Evolutionary conservation across 53 echinoderm and acorn worm species (phyloP).

Genomic region (Mesocentrotus franciscanus): DNA sequence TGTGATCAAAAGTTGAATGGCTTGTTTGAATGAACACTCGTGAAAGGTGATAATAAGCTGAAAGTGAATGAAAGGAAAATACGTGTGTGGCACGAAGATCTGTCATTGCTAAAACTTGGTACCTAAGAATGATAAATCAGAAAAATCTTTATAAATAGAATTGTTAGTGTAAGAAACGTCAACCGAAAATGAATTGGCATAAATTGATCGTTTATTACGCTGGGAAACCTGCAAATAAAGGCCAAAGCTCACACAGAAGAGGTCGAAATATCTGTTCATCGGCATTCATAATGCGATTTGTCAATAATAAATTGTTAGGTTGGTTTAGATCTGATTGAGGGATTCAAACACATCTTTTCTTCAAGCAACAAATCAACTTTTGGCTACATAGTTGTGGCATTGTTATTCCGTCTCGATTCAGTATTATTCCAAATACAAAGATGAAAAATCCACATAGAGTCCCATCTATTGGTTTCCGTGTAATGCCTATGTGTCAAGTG

Average conservation of each 20-base stretch:
- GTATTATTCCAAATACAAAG: background rate
- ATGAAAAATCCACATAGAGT: background rate
- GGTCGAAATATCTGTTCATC: background rate
- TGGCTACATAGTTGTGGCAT: background rate
- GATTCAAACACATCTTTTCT: background rate
- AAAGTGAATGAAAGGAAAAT: background rate
- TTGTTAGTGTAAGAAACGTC: background rate
- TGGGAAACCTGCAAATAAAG: background rate
- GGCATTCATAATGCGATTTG: conserved; percentile 36
- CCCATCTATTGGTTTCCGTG: background rate
- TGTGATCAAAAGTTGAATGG: background rate
- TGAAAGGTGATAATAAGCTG: background rate
- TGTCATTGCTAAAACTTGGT: background rate
- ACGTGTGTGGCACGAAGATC: background rate
- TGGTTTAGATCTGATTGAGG: background rate
- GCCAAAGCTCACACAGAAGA: background rate
- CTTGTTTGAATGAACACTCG: background rate
- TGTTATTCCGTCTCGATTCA: background rate
- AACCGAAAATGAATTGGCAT: background rate
- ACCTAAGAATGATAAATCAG: background rate
- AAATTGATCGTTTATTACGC: background rate
- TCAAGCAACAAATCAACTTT: background rate
- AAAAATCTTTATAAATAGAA: conserved; percentile 30
- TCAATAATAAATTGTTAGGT: conserved; percentile 16
- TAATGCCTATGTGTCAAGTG: background rate